Conservation (phyloP, 2,797 vertebrate genomes). For the Pristis pectinata region DNA sequence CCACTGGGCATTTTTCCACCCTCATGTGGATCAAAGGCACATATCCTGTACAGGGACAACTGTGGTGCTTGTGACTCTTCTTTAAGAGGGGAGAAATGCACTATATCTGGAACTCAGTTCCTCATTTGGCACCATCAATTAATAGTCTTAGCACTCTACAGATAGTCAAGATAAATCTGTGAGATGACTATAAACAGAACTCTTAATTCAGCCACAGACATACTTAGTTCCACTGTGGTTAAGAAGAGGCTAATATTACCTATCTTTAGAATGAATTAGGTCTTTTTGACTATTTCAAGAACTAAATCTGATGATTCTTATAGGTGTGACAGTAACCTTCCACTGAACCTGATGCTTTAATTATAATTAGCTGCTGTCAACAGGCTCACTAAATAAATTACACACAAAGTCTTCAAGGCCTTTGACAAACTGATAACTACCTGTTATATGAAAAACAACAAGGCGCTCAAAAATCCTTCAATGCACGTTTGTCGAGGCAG, state of each 20-base stretch:
- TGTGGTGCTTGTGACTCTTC: no score
- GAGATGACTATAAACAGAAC: background rate
- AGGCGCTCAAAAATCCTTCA: background rate
- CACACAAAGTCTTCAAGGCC: background rate
- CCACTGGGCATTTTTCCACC: background rate
- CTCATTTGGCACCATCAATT: background rate
- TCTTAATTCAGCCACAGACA: background rate
- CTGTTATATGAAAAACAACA: background rate
- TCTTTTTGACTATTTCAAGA: background rate
- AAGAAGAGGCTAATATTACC: conserved; percentile 13
- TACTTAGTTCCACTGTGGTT: background rate
- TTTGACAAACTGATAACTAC: background rate
- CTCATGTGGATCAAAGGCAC: no score
- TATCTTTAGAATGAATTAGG: background rate
- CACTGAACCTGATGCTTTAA: background rate
- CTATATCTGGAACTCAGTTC: background rate
- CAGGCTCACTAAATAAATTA: background rate
- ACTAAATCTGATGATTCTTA: background rate
- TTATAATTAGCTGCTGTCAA: background rate
- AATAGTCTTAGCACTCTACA: background rate
- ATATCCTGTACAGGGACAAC: no score
- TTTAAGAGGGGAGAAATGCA: background rate
- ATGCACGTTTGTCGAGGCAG: background rate
- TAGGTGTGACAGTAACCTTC: background rate
- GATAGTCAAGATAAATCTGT: background rate